Evolutionary conservation across 2,888 invertebrate genomes (phyloP), one percentile per base, ranked within the genome.

Genomic region (Prostheceraeus crozeri): DNA sequence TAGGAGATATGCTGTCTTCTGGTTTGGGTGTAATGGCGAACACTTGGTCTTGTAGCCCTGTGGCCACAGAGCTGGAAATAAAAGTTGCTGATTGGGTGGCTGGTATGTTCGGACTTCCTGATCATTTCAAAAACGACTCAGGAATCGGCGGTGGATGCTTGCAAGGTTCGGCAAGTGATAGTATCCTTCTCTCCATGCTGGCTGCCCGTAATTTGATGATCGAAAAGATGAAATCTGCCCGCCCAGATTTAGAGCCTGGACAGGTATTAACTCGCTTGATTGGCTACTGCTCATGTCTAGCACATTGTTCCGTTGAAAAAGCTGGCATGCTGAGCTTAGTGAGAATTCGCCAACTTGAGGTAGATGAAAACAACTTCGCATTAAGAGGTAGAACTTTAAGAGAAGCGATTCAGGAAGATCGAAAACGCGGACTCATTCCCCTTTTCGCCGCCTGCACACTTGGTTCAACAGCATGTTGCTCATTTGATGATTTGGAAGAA

Each of bases 21-120:
- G 91, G 90, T 23, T 86, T 98, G 62, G 94, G 93, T 40, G 91
- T 90, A 76, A 87, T 96, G 68, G 96, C 98, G 71, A 98, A 99
- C 78, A 94, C 94, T 45, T 98, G 98, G 98, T 87, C 88, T 65
- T 85, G 90, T 0, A 93, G 93, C 64, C 98, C 98, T 1, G 96
- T 89, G 1, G 90, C 90, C 66, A 98, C 98, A 0, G 98, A 98
- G 76, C 78, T 98, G 69, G 98, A 98, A 79, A 89, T 88, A 55
- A 86, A 98, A 21, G 89, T 93, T 0, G 89, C 93, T 71, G 89
- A 94, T 77, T 94, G 93, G 93, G 77, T 94, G 66, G 93, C 89
- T 40, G 87, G 90, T 79, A 86, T 91, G 85, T 72, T 94, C 56
- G 85, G 85, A 1, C 79, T 94, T 3, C 93, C 94, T 0, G 80